Evolutionary conservation across 2,888 invertebrate genomes (phyloP), one percentile per base, ranked within the genome.

Genomic region (Nomada ferruginata): DNA sequence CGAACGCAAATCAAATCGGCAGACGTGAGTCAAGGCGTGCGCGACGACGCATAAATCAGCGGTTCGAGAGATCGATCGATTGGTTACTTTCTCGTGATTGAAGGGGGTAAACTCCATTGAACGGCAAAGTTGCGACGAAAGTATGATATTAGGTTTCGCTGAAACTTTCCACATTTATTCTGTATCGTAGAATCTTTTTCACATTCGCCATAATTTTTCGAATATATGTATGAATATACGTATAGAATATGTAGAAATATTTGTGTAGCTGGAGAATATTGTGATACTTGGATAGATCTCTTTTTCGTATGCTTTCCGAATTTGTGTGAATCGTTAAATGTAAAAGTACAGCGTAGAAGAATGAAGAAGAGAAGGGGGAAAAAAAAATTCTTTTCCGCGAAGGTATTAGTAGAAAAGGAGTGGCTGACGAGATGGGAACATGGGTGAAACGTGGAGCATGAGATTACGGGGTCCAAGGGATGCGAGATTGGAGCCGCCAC

Each of bases 1-100:
- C 68, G 80, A 63, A 63, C 81, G 57, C 80, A 73, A 80, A 80
- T 80, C 68, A 69, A 70, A 80, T 80, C 72, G 71, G 26, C n/a
- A 47, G 47, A 57, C 66, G 52, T 11, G 52, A 65, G 79, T 61
- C 23, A 66, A 66, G 29, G 55, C 42, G 50, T 55, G 42, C 55
- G 42, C 60, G 60, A 61, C 53, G 61, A 79, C 47, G 65, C 71
- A 61, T 79, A 71, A 79, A 79, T 79, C 79, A 71, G 59, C 29
- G 18, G 29, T 4, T 61, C 36, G 10, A 61, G n/a, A 1, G n/a
- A 59, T 65, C 80, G 57, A 57, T 18, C 36, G 36, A 52, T 59
- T 3, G 26, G 44, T 36, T 44, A 44, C 63, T 69, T 52, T 60
- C 57, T 13, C 20, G 47, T 69, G 26, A 78, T 75, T 75, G 47